These are phyloP conservation scores for Danio albolineatus DNA, from an alignment of 2,797 vertebrate genomes.

Conservation along the genomic window DNA sequence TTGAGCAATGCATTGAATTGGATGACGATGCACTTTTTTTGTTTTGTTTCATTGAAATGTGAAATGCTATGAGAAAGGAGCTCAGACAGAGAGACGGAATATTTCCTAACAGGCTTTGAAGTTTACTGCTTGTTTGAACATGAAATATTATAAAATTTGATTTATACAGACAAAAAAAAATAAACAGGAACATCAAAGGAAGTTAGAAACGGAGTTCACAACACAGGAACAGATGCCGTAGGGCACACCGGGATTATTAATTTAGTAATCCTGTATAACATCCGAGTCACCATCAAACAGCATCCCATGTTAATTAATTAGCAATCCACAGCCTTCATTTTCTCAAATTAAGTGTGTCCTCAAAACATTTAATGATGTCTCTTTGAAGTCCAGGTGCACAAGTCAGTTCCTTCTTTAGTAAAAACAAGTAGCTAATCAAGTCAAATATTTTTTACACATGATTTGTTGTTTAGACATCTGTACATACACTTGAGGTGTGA, in stretches of 20 bases:
- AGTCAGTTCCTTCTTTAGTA: neutral
- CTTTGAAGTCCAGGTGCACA: conserved; percentile 13
- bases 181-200: conserved; percentile 68
- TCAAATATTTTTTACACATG: neutral
- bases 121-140: neutral
- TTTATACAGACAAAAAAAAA: neutral
- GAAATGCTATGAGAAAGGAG: neutral
- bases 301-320: conserved; percentile 71
- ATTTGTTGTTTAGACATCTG: neutral
- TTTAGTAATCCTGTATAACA: conserved; percentile 64
- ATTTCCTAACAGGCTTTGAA: neutral
- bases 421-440: neutral
- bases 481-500: neutral
- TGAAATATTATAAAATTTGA: neutral
- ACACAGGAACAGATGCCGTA: conserved; percentile 69
- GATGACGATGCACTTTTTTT: neutral
- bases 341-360: conserved; percentile 44
- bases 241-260: conserved; percentile 65
- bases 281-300: conserved; percentile 69
- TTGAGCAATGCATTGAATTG: neutral
- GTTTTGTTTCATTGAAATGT: neutral
- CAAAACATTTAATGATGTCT: conserved; percentile 24
- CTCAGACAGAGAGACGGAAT: no score
- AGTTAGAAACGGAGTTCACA: conserved; percentile 38
- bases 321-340: conserved; percentile 48